phyloP scores from a whole-genome alignment of 2,113 vertebrate genomes.

The human region GRCh38 chr2:154603001-154603500 shows the following conservation, averaged over 20 bases:
- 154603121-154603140: not conserved
- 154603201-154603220: not conserved
- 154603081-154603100: not conserved
- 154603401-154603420: not conserved
- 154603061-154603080: not conserved
- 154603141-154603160: not conserved
- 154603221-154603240: not conserved
- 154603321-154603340: not conserved
- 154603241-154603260: not conserved
- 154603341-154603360: not conserved
- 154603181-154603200: not conserved
- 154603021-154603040: not conserved
- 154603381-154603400: constrained; percentile 15
- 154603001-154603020: not conserved
- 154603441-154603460: not conserved
- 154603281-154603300: constrained; percentile 24
- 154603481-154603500: not conserved
- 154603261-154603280: constrained; percentile 9
- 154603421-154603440: not conserved
- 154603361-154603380: constrained; percentile 14
- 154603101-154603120: not conserved
- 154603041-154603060: not conserved
- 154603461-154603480: not conserved
- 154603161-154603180: not conserved
- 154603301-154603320: not conserved